Evolutionary conservation across 2,797 vertebrate genomes (phyloP), one percentile per base, ranked within the genome.

Genomic region (Rhynchotus rufescens): DNA sequence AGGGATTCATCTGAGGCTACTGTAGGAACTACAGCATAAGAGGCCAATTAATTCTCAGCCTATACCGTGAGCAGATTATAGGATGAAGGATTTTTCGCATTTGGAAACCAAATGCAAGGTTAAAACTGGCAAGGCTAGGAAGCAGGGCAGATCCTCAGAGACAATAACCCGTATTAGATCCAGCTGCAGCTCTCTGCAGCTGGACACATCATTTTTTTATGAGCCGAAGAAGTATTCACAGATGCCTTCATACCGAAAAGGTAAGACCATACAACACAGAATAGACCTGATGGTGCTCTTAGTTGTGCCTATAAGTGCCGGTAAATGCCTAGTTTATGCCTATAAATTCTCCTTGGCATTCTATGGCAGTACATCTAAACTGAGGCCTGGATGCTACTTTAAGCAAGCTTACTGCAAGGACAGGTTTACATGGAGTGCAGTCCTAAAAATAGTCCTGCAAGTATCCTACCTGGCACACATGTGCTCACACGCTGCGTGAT

Each of bases 31-130:
- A 30, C 28, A 68, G 68, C 21, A 44, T 42, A 71, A 80, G 30
- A 77, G 54, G 66, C 32, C 57, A 86, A 90, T 86, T 92, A 78
- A 81, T 93, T 73, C 47, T 67, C 59, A 64, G 44, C 20, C 45
- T 69, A 28, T 40, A 45, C 12, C 11, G 21, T 75, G 54, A 80
- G 38, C 42, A 83, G 77, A 88, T 94, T 92, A 76, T 32, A 57
- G 60, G 51, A 83, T 85, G 83, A 80, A 85, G 36, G 57, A 65
- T 30, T 17, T 81, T 67, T 74, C 69, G 19, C 65, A 36, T 77
- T 91, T 90, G 79, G 79, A 85, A 88, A 62, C 30, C 40, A 68
- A 88, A 71, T 26, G 45, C 34, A 65, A 71, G 26, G 56, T 85
- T 86, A 71, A 51, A 77, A 21, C 22, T 8, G 19, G 56, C 83